Base-by-base conservation (phyloP, 2,113 vertebrate genomes). In the Pituophis catenifer region DNA sequence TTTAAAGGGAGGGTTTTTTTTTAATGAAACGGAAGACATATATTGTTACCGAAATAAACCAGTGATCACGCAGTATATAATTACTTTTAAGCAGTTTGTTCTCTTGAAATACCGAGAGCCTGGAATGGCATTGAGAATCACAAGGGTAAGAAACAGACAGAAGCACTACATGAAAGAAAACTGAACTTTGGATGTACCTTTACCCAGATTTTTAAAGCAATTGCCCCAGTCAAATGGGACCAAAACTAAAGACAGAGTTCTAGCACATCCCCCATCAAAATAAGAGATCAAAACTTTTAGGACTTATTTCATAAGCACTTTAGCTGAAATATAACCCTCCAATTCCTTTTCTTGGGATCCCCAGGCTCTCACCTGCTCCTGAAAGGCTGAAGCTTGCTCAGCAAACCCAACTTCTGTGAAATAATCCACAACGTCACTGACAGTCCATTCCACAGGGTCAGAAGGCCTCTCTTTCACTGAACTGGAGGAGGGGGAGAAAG, bases 351-450 rank as follows among this genome's bases (percentile, higher is more conserved):
- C 33, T 13, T 9, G 7, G 13, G 87, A 9, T 26, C 26, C 15
- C 0, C 5, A 12, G 44, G 2, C 96, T 93, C 91, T 97, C 91
- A 98, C 98, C 98, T 99, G 98, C 9, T 98, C 98, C 94, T 97
- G 98, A 96, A 99, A 99, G 70, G 98, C 98, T 0, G 97, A 96
- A 0, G 98, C 98, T 95, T 99, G 98, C 94, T 99, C 98, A 0
- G 98, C 98, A 93, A 99, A 99, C 90, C 98, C 98, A 0, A 97
- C 98, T 44, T 97, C 97, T 0, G 98, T 98, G 96, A 99, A 98
- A 95, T 99, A 99, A 93, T 97, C 98, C 89, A 98, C 98, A 93
- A 99, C 98, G 2, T 99, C 98, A 59, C 98, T 97, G 89, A 99
- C 98, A 0, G 98, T 98, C 98, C 98, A 99, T 93, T 98, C 98